Evolutionary conservation across 2,888 invertebrate species (phyloP).

Genomic region (Flexamia atlantica): DNA sequence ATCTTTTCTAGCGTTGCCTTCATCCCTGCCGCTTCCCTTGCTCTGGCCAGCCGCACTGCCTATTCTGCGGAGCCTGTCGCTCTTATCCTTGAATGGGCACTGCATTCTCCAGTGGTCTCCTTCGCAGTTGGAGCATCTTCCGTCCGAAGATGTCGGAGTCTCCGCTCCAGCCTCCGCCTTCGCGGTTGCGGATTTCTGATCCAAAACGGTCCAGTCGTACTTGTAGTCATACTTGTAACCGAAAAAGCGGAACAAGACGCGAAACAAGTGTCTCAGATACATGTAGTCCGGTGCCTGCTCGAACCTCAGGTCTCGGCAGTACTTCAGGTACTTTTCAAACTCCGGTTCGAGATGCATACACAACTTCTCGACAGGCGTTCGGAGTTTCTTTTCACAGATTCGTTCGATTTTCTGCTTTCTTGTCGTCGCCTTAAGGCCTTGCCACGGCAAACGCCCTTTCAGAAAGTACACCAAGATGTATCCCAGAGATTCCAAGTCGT

Average conservation of each 20-base stretch:
- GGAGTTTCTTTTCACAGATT: conserved; percentile 99
- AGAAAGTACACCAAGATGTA: conserved; percentile 99
- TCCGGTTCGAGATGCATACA: conserved; percentile 81
- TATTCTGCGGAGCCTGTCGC: no score
- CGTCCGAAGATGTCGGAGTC: no score
- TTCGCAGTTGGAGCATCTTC: no score
- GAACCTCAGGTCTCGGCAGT: no score
- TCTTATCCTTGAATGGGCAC: no score
- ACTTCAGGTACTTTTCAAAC: no score
- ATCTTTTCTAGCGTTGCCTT: no score
- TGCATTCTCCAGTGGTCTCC: no score
- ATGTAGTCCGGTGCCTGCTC: conserved; percentile 97
- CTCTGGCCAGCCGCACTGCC: no score
- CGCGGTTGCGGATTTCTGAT: no score
- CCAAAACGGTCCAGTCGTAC: conserved; percentile 98
- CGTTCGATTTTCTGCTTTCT: conserved; percentile 99
- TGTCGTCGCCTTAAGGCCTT: conserved; percentile 98
- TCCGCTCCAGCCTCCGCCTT: no score
- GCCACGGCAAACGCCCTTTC: conserved; percentile 99
- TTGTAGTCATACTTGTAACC: conserved; percentile 99
- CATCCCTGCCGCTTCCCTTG: no score
- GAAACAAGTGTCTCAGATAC: conserved; percentile 96
- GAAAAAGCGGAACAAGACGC: conserved; percentile 96
- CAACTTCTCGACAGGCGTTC: conserved; percentile 92
- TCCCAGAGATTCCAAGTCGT: conserved; percentile 98